Conservation (phyloP, 2,888 invertebrate genomes). For the Antheraea assamensis region DNA sequence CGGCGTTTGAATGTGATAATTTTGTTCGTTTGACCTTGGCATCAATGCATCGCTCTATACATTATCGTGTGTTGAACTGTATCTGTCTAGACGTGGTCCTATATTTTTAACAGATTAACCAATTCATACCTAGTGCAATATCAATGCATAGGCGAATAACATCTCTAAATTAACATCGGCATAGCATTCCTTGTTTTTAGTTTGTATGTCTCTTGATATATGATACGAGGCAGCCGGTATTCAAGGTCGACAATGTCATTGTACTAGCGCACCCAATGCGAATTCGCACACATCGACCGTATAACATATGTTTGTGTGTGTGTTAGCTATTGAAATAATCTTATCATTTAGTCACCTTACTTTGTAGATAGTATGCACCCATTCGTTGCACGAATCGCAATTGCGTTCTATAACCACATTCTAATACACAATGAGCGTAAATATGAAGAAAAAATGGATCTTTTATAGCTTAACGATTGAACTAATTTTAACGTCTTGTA, state of each 20-base stretch:
- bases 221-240: constrained; percentile 66
- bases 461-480: not conserved
- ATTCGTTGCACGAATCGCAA: constrained; percentile 42
- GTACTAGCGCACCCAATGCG: constrained; percentile 71
- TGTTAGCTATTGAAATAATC: constrained; percentile 73
- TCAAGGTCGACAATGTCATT: constrained; percentile 82
- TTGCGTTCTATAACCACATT: constrained; percentile 26
- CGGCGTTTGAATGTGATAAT: constrained; percentile 46
- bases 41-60: constrained; percentile 59
- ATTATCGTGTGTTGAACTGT: constrained; percentile 81
- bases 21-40: constrained; percentile 67
- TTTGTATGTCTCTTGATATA: constrained; percentile 61
- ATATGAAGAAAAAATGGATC: not conserved
- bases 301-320: constrained; percentile 38
- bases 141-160: constrained; percentile 35
- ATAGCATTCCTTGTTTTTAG: constrained; percentile 52
- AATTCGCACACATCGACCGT: constrained; percentile 54
- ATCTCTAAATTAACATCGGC: constrained; percentile 47
- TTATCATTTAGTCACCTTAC: constrained; percentile 82
- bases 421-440: not conserved
- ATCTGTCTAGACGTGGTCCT: constrained; percentile 35
- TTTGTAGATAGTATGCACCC: constrained; percentile 68
- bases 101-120: constrained; percentile 21
- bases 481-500: not conserved
- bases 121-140: constrained; percentile 28